Conservation (phyloP, 2,888 invertebrate genomes). For the Lasioglossum villosulum region DNA sequence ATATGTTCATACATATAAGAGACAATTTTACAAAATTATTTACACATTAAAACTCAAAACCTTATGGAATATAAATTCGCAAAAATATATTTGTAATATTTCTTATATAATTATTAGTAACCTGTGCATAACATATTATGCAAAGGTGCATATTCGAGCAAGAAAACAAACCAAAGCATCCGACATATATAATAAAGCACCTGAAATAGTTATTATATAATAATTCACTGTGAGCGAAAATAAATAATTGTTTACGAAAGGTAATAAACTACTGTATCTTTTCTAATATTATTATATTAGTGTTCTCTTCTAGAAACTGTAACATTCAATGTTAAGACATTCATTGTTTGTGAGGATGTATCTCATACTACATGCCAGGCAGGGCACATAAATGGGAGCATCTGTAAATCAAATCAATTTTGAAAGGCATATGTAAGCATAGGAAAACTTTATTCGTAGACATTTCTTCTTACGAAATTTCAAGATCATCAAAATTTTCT, state of each 20-base stretch:
- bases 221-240: constrained; percentile 38
- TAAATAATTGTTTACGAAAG: constrained; percentile 52
- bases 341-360: constrained; percentile 29
- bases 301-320: constrained; percentile 36
- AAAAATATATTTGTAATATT: constrained; percentile 25
- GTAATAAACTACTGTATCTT: constrained; percentile 35
- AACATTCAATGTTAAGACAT: constrained; percentile 43
- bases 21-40: constrained; percentile 47
- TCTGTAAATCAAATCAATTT: neutral
- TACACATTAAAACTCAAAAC: constrained; percentile 35
- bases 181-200: constrained; percentile 34
- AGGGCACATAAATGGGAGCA: neutral
- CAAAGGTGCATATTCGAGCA: constrained; percentile 44
- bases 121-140: constrained; percentile 26
- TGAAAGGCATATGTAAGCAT: neutral
- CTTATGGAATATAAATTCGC: constrained; percentile 23
- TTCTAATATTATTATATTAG: constrained; percentile 35
- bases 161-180: constrained; percentile 51
- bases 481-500: neutral
- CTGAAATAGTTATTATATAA: constrained; percentile 38
- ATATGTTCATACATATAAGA: constrained; percentile 17
- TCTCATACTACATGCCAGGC: constrained; percentile 37
- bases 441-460: neutral
- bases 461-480: neutral
- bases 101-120: constrained; percentile 36